A percentile compares a stretch with the other conserved stretches of the same genome.
These are phyloP conservation scores for Malacosoma neustria DNA, from an alignment of 2,888 invertebrate genomes.

Conservation along the genomic window DNA sequence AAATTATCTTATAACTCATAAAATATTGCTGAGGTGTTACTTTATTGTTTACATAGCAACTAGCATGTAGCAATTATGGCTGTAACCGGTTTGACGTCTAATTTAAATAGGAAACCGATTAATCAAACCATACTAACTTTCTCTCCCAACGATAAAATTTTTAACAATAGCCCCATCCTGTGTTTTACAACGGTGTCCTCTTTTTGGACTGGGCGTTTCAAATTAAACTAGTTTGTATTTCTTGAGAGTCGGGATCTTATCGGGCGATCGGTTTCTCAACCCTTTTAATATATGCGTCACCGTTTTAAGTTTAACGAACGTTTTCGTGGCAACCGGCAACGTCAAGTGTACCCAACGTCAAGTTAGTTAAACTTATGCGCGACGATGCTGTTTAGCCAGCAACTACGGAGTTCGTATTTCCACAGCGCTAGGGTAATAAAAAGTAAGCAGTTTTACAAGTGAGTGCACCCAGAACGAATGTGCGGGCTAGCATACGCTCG, in stretches of 20 bases:
- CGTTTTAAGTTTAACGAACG: constrained; percentile 43
- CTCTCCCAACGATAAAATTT: constrained; percentile 54
- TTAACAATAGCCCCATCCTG: constrained; percentile 59
- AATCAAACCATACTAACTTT: constrained; percentile 63
- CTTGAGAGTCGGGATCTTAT: constrained; percentile 52
- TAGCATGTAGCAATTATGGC: constrained; percentile 49
- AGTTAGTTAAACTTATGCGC: constrained; percentile 17
- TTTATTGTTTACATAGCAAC: constrained; percentile 48
- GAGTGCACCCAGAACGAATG: constrained; percentile 53
- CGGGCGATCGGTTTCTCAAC: constrained; percentile 59
- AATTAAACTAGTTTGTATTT: constrained; percentile 65
- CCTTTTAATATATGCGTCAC: constrained; percentile 60
- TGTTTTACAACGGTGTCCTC: constrained; percentile 53
- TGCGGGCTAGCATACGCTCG: constrained; percentile 45
- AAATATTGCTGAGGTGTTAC: too few relatives aligned
- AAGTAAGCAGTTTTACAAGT: constrained; percentile 62
- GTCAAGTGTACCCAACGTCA: constrained; percentile 23
- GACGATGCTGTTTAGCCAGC: constrained; percentile 31
- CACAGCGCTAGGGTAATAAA: constrained; percentile 49
- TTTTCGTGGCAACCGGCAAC: constrained; percentile 30
- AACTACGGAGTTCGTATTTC: constrained; percentile 43
- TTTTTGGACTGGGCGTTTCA: constrained; percentile 48
- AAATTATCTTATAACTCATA: too few relatives aligned
- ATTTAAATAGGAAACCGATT: constrained; percentile 63
- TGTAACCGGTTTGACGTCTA: constrained; percentile 53